Conservation (phyloP, 2,888 invertebrate species). For the Dicyrtoma fusca region DNA sequence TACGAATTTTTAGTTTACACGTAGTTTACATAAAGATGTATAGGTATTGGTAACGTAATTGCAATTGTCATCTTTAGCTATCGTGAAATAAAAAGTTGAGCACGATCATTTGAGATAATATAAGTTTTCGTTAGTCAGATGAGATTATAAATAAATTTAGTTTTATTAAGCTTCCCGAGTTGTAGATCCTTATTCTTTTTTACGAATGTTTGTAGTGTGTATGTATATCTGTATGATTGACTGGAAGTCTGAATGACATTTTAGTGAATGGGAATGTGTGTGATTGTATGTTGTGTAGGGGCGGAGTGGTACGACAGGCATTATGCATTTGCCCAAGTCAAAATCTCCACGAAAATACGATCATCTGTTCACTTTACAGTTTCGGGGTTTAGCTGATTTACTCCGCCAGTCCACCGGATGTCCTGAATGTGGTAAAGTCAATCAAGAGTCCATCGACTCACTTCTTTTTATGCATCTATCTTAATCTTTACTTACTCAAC, state of each 20-base stretch:
- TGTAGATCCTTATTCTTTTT: too few relatives aligned
- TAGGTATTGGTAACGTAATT: too few relatives aligned
- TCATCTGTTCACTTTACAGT: slow-evolving; percentile 51
- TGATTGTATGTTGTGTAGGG: slow-evolving; percentile 13
- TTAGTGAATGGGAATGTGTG: slow-evolving; percentile 33
- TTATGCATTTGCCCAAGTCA: slow-evolving; percentile 7
- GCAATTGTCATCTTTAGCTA: too few relatives aligned
- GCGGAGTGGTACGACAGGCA: slow-evolving; percentile 3
- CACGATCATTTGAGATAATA: too few relatives aligned
- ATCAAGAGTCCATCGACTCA: neutral
- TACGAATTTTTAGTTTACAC: too few relatives aligned
- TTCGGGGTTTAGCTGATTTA: slow-evolving; percentile 56
- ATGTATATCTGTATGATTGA: slow-evolving; percentile 23
- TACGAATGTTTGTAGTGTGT: neutral
- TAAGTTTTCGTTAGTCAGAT: too few relatives aligned
- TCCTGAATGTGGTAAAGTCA: slow-evolving; percentile 54
- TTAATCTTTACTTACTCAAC: neutral
- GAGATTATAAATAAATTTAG: too few relatives aligned
- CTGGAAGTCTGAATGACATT: too few relatives aligned
- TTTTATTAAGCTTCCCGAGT: too few relatives aligned
- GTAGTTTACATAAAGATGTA: too few relatives aligned
- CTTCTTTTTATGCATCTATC: slow-evolving; percentile 20
- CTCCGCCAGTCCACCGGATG: slow-evolving; percentile 54
- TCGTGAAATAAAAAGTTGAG: too few relatives aligned
- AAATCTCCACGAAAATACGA: slow-evolving; percentile 41